Evolutionary conservation across 2,888 invertebrate species (phyloP).

Genomic region (Philereme transversata): DNA sequence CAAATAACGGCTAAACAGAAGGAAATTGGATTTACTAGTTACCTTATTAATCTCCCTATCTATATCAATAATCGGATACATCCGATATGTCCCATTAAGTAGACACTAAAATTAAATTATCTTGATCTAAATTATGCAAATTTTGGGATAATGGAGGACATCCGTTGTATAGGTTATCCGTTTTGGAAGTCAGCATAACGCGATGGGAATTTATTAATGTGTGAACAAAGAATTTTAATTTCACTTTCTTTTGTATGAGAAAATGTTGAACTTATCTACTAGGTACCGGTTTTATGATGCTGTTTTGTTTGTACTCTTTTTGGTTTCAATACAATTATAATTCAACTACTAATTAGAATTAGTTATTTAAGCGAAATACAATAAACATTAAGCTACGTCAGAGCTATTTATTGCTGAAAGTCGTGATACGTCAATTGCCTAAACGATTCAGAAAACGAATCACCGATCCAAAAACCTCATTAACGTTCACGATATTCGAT

Average conservation of each 20-base stretch:
- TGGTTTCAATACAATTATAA: background rate
- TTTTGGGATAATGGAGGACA: constrained; percentile 64
- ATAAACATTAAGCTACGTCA: background rate
- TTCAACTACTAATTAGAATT: background rate
- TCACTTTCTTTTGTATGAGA: constrained; percentile 40
- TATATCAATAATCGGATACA: constrained; percentile 21
- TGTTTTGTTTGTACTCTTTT: background rate
- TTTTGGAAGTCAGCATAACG: constrained; percentile 38
- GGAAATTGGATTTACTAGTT: constrained; percentile 24
- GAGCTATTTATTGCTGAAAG: constrained; percentile 6
- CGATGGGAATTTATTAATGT: constrained; percentile 43
- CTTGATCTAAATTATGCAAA: constrained; percentile 54
- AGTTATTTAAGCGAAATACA: background rate
- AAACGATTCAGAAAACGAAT: constrained; percentile 42
- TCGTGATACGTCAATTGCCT: constrained; percentile 40
- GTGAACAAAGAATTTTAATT: constrained; percentile 34
- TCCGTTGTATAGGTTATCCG: constrained; percentile 55
- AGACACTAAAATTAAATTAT: constrained; percentile 30
- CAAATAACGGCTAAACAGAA: constrained; percentile 4
- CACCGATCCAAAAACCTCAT: constrained; percentile 39
- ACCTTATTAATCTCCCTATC: constrained; percentile 23
- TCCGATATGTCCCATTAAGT: constrained; percentile 26
- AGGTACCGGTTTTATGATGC: constrained; percentile 5
- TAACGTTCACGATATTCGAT: constrained; percentile 52
- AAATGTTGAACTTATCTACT: background rate